A percentile compares a stretch with the other conserved stretches of the same genome.
These are phyloP conservation scores for Monochamus alternatus DNA, from an alignment of 2,888 invertebrate species.

Conservation along the genomic window DNA sequence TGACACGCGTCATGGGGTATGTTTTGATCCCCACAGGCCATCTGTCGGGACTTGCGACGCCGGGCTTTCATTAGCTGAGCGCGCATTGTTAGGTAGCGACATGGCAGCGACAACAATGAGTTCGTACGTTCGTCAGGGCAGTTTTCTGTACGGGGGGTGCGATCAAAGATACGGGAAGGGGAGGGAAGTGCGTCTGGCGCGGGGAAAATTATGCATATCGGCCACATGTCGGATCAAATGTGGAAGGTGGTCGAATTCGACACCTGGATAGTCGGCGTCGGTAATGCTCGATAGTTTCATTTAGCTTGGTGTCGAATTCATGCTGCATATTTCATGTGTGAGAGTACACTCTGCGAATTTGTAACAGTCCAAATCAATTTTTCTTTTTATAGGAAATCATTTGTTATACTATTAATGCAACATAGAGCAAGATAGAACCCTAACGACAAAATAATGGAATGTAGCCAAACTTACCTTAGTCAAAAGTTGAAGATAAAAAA, in stretches of 20 bases:
- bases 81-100: slow-evolving; percentile 44
- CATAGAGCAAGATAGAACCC: no score
- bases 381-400: no score
- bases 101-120: slow-evolving; percentile 23
- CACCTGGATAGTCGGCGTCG: neutral
- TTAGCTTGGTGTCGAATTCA: no score
- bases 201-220: neutral
- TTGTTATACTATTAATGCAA: no score
- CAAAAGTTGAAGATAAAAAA: no score
- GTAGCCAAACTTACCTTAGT: no score
- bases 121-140: neutral
- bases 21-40: slow-evolving; percentile 48
- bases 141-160: slow-evolving; percentile 7
- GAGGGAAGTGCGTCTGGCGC: neutral
- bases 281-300: no score
- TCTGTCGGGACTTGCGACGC: slow-evolving; percentile 52
- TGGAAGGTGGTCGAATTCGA: neutral
- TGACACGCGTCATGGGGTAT: slow-evolving; percentile 52
- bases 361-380: no score
- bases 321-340: no score
- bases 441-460: no score
- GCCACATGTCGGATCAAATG: slow-evolving; percentile 1
- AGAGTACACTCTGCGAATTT: no score
- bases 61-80: slow-evolving; percentile 52
- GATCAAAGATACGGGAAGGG: slow-evolving; percentile 1